Evolutionary conservation across 1,140 invertebrate genomes (phyloP).

Genomic region (Leptinotarsa undecemlineata): DNA sequence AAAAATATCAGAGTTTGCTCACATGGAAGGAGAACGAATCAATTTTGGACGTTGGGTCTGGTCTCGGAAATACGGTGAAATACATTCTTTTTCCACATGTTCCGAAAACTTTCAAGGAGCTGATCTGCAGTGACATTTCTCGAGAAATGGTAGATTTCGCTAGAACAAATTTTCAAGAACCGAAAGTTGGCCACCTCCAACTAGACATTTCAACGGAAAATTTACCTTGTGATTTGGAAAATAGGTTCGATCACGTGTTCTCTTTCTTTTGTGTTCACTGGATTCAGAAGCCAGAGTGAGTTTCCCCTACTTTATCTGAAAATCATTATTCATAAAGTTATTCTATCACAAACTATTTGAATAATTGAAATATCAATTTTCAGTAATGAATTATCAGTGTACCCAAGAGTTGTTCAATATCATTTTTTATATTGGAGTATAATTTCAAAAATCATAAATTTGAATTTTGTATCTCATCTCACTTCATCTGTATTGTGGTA

Average conservation of each 20-base stretch:
- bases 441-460: too few relatives aligned
- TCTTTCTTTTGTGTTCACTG: background rate
- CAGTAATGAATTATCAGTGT: too few relatives aligned
- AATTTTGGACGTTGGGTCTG: background rate
- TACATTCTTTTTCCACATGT: background rate
- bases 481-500: too few relatives aligned
- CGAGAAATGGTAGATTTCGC: background rate
- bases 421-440: too few relatives aligned
- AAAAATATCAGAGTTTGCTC: background rate
- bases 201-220: background rate
- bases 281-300: background rate
- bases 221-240: background rate
- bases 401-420: too few relatives aligned
- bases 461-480: too few relatives aligned
- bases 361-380: too few relatives aligned
- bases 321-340: too few relatives aligned
- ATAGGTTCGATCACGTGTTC: background rate
- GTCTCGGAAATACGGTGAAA: background rate
- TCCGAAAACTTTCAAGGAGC: background rate
- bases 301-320: background rate
- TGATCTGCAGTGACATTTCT: background rate
- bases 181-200: background rate
- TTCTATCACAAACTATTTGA: too few relatives aligned
- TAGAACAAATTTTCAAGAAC: background rate
- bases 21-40: background rate